These are phyloP conservation scores for Heliconius cydno DNA, from an alignment of 2,888 invertebrate genomes.

Conservation along the genomic window DNA sequence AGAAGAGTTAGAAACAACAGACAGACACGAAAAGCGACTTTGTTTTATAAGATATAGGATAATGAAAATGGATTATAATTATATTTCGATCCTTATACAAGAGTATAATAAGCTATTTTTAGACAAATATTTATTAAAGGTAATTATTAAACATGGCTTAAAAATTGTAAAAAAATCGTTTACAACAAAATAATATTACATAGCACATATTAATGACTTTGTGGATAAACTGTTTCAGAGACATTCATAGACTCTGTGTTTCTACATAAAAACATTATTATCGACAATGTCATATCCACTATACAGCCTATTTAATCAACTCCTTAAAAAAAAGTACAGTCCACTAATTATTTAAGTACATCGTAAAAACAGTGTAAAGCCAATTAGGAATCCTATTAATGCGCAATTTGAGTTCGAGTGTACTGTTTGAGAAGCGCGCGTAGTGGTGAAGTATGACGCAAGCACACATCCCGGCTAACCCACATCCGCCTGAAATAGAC, in stretches of 20 bases:
- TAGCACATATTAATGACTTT: not conserved
- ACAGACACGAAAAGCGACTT: no score
- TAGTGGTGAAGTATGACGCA: constrained; percentile 41
- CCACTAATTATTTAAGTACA: not conserved
- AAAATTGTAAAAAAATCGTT: no score
- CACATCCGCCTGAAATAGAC: constrained; percentile 58
- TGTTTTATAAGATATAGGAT: no score
- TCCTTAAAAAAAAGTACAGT: not conserved
- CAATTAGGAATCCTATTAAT: constrained; percentile 18
- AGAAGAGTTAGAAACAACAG: no score
- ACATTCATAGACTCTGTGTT: not conserved
- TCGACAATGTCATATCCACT: not conserved
- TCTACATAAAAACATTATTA: not conserved
- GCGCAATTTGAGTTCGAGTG: not conserved
- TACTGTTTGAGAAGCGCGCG: not conserved
- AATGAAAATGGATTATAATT: no score
- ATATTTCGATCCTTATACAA: no score
- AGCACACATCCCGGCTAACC: constrained; percentile 60
- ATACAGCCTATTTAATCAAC: not conserved
- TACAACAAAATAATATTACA: no score
- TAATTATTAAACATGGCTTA: no score
- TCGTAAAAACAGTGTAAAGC: constrained; percentile 5
- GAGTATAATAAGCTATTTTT: no score
- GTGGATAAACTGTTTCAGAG: not conserved
- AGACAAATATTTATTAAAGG: no score